These are phyloP conservation scores for Drosophila sturtevanti DNA, from an alignment of 1,140 invertebrate species.

Conservation along the genomic window DNA sequence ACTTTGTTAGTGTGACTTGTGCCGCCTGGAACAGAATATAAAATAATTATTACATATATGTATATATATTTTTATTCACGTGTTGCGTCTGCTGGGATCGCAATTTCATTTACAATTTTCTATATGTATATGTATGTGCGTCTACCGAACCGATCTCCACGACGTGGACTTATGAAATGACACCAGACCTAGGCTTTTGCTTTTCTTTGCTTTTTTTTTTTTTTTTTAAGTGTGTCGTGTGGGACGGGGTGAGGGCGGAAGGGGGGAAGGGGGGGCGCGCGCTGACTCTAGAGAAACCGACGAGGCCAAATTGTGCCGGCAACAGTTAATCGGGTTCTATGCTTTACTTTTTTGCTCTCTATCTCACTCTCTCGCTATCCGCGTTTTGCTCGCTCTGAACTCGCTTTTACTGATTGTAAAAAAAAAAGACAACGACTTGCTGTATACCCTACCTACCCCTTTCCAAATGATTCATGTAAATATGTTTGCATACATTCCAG, in stretches of 20 bases:
- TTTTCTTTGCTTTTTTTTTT: background rate
- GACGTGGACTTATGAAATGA: constrained; percentile 64
- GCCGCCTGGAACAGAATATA: constrained; percentile 49
- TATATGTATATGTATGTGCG: background rate
- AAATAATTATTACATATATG: constrained; percentile 6
- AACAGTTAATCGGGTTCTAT: constrained; percentile 66
- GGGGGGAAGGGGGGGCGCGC: too few relatives aligned
- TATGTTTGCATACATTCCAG: too few relatives aligned
- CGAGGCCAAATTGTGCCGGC: constrained; percentile 25
- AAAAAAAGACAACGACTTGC: background rate
- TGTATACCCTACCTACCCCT: background rate
- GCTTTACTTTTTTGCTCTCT: constrained; percentile 45
- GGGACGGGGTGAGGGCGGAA: background rate
- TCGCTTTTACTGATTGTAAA: background rate
- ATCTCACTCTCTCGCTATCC: constrained; percentile 15
- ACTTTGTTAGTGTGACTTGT: constrained; percentile 46
- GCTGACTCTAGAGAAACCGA: constrained; percentile 30
- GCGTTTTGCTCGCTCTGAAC: background rate
- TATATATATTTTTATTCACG: constrained; percentile 9
- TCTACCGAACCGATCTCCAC: constrained; percentile 53
- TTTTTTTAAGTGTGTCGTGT: background rate
- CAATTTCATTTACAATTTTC: constrained; percentile 49
- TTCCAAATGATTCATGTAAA: background rate
- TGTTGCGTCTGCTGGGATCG: constrained; percentile 8
- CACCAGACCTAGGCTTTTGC: constrained; percentile 8